Evolutionary conservation across 2,797 vertebrate genomes (phyloP).

Genomic region (Hypotaenidia okinawae): DNA sequence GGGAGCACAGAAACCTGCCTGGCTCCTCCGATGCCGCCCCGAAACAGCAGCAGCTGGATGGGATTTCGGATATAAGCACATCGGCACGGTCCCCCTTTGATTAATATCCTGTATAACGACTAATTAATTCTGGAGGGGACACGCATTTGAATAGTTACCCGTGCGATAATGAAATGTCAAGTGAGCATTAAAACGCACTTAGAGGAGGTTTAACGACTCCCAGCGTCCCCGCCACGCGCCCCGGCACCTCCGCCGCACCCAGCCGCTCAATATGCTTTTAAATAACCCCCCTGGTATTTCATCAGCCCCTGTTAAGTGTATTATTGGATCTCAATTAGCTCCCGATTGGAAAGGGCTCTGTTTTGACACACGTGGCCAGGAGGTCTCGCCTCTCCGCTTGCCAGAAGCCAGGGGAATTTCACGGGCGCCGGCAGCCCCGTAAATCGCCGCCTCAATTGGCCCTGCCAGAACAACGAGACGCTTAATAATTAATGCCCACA

Average conservation of each 20-base stretch:
- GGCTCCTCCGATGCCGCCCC: not conserved
- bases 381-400: not conserved
- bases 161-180: constrained; percentile 49
- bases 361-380: not conserved
- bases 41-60: constrained; percentile 22
- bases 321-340: constrained; percentile 48
- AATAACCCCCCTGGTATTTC: not conserved
- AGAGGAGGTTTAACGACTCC: constrained; percentile 52
- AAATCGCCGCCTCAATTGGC: constrained; percentile 31
- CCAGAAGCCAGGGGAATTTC: not conserved
- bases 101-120: constrained; percentile 34
- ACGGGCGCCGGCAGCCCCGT: not conserved
- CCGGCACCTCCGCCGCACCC: not conserved
- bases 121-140: constrained; percentile 58
- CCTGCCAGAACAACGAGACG: constrained; percentile 11
- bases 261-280: not conserved
- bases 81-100: constrained; percentile 32
- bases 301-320: not conserved
- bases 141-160: not conserved
- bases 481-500: constrained; percentile 29
- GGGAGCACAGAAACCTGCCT: not conserved
- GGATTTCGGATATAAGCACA: not conserved
- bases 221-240: not conserved
- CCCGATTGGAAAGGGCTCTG: not conserved
- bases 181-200: constrained; percentile 63